Percentiles rank a stretch among this genome's conserved stretches.
These are phyloP conservation scores for Pterocles burchelli DNA, from an alignment of 2,113 vertebrate species.

Conservation along the genomic window DNA sequence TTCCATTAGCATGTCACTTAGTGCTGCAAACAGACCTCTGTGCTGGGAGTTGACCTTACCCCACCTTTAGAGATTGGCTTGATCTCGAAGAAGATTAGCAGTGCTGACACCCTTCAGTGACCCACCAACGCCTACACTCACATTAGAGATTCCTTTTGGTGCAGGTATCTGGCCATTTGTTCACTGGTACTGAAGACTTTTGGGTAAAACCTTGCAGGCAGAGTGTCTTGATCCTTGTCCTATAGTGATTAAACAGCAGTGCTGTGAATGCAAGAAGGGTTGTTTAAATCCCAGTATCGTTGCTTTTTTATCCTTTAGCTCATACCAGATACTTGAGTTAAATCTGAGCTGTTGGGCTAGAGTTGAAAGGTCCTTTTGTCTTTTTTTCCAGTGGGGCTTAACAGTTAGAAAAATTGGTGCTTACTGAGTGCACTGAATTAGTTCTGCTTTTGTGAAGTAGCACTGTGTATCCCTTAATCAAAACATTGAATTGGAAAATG, in stretches of 20 bases:
- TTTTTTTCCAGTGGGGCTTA: neutral
- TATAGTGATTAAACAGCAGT: neutral
- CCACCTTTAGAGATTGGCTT: neutral
- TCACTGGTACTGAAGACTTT: neutral
- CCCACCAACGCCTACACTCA: fast-evolving
- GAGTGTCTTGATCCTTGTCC: neutral
- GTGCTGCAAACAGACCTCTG: neutral
- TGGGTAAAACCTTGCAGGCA: neutral
- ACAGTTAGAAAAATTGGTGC: neutral
- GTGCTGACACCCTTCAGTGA: neutral
- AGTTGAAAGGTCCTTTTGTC: neutral
- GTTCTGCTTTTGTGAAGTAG: neutral
- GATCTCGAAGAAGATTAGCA: neutral
- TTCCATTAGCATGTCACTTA: neutral
- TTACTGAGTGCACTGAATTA: neutral
- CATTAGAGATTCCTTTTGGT: neutral
- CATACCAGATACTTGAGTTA: neutral
- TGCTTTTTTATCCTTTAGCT: neutral
- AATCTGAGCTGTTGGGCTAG: neutral
- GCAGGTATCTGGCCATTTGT: neutral
- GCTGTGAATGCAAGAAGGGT: neutral
- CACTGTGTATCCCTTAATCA: neutral
- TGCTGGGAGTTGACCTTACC: neutral
- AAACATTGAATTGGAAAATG: neutral
- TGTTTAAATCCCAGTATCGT: neutral